Evolutionary conservation across 2,113 vertebrate species (phyloP), one percentile per base, ranked within the genome.

Genomic region (Dryoscopus gambensis): DNA sequence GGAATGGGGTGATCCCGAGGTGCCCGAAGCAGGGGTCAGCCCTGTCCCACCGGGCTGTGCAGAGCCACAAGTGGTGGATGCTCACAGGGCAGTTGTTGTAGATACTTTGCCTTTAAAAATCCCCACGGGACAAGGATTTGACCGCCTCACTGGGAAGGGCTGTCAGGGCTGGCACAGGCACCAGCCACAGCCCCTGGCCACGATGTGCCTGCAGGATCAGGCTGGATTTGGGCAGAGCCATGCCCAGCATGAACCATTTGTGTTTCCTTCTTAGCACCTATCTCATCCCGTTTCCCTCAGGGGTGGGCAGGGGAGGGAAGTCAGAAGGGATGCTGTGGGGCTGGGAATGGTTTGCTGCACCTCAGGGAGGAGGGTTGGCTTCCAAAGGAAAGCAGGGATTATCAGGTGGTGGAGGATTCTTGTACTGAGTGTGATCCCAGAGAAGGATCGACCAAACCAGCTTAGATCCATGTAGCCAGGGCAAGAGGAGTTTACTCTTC

Each of bases 261-360:
- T 40, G 35, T 76, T 67, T 63, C 44, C 69, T 87, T 20, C 42
- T 52, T 5, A 17, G 55, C 40, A 49, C 37, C 59, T 33, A 1
- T 46, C 6, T 3, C 60, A 27, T 77, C 76, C 10, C 2, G 0
- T 31, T 46, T 56, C 16, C 67, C 40, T 11, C 6, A 0, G 0
- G 4, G 28, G 44, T 22, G n/a, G 35, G 56, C 23, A 37, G 4
- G 28, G 71, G 20, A 20, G 23, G 20, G 69, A 44, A 17, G 42
- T 24, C 46, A 70, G 57, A 50, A 70, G 63, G 19, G 71, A 21
- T 69, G 71, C 49, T 53, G 11, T 4, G 11, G 67, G 47, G 30
- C 8, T 78, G 55, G 52, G 28, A 52, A 25, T 18, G 15, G 18
- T 53, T 63, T 79, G 21, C 52, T 82, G 67, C 21, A 4, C 19